Evolutionary conservation across 2,797 vertebrate genomes (phyloP).

Genomic region (Rhyacichthys aspro): DNA sequence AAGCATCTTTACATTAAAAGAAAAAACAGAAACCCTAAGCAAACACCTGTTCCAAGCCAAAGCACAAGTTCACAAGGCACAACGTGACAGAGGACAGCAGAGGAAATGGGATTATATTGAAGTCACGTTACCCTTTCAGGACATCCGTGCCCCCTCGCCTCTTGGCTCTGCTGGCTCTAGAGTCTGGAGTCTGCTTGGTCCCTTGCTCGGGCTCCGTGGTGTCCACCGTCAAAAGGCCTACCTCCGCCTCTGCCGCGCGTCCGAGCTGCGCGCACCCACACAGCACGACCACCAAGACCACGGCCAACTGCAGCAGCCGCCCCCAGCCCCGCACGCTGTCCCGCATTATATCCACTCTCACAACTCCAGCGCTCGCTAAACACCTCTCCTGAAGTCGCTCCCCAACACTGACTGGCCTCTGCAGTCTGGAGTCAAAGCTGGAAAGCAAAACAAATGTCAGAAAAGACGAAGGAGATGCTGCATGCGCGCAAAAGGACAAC

Average conservation of each 20-base stretch:
- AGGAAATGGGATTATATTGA: background rate
- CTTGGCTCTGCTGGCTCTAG: slow-evolving; percentile 89
- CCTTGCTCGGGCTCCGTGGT: slow-evolving; percentile 73
- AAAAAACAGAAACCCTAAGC: background rate
- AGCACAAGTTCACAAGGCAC: background rate
- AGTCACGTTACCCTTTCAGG: slow-evolving; percentile 89
- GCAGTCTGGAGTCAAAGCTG: slow-evolving; percentile 72
- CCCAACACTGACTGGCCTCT: slow-evolving; percentile 43
- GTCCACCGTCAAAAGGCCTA: slow-evolving; percentile 27
- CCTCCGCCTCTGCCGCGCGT: slow-evolving; percentile 61
- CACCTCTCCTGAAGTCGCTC: slow-evolving; percentile 26
- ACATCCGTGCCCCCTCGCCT: slow-evolving; percentile 90
- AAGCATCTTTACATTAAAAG: background rate
- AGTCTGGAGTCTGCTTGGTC: slow-evolving; percentile 74
- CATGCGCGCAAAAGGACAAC: slow-evolving; percentile 9
- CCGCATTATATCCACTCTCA: slow-evolving; percentile 60
- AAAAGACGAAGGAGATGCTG: background rate
- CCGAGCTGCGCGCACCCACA: slow-evolving; percentile 71
- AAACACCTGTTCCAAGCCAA: slow-evolving; percentile 54
- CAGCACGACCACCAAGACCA: slow-evolving; percentile 83
- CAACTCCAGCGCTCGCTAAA: slow-evolving; percentile 50
- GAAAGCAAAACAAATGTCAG: slow-evolving; percentile 35
- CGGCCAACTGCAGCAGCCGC: slow-evolving; percentile 83
- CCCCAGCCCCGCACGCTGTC: slow-evolving; percentile 78
- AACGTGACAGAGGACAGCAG: background rate